Percentiles rank a stretch among this genome's conserved stretches.
These are phyloP conservation scores for Cactoblastis cactorum DNA, from an alignment of 2,888 invertebrate genomes.

Conservation along the genomic window DNA sequence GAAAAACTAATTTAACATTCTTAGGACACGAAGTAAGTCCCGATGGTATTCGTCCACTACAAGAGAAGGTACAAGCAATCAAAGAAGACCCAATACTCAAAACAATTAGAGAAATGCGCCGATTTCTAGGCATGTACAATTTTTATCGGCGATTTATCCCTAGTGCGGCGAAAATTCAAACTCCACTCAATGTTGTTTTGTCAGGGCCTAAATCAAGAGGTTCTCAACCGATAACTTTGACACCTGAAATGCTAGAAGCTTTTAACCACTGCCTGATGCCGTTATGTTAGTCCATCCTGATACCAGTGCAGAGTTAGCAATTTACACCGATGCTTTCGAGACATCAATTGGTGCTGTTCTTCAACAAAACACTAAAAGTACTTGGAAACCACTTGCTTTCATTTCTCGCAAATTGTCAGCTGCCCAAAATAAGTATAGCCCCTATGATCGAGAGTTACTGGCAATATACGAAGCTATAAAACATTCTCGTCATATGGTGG, in stretches of 20 bases:
- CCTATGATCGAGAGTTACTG: slow-evolving; percentile 48
- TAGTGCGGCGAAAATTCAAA: slow-evolving; percentile 18
- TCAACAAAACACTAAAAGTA: slow-evolving; percentile 30
- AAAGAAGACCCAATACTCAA: slow-evolving; percentile 21
- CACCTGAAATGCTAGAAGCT: slow-evolving; percentile 12
- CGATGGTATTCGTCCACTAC: slow-evolving; percentile 14
- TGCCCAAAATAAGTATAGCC: slow-evolving; percentile 36
- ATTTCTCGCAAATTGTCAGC: slow-evolving; percentile 36
- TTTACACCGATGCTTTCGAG: slow-evolving; percentile 41
- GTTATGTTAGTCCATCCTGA: slow-evolving; percentile 21
- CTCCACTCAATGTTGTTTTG: slow-evolving; percentile 18
- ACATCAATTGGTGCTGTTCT: slow-evolving; percentile 38
- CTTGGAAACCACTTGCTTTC: slow-evolving; percentile 40
- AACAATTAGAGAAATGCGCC: slow-evolving; percentile 19
- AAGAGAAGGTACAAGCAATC: slow-evolving; percentile 27
- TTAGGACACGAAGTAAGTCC: slow-evolving; percentile 18
- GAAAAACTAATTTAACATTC: slow-evolving; percentile 16
- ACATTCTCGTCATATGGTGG: slow-evolving; percentile 41
- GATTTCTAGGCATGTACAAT: slow-evolving; percentile 5
- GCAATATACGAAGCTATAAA: slow-evolving; percentile 41
- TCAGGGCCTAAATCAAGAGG: slow-evolving; percentile 17
- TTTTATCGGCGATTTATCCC: too few species aligned
- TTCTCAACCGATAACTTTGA: slow-evolving; percentile 15
- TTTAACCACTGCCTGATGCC: slow-evolving; percentile 14
- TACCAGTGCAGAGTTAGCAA: slow-evolving; percentile 25